These are phyloP conservation scores for Microhierax caerulescens DNA, from an alignment of 2,797 vertebrate species.

Conservation along the genomic window DNA sequence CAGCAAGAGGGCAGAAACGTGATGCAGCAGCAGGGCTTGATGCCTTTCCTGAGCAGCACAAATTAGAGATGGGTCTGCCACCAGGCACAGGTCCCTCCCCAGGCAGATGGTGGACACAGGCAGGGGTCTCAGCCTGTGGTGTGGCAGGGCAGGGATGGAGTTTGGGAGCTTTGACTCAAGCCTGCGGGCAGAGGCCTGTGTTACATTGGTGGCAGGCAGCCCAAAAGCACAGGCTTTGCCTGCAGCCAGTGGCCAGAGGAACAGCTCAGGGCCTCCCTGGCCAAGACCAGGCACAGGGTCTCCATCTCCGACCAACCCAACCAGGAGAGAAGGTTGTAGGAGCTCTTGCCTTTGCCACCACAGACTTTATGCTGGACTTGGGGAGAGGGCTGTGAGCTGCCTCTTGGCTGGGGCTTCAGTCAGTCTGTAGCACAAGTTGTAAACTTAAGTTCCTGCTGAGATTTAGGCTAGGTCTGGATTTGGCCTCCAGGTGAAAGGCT, in stretches of 20 bases:
- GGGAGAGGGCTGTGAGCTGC: not conserved
- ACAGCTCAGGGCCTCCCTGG: not conserved
- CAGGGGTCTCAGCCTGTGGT: not conserved
- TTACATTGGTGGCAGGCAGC: not conserved
- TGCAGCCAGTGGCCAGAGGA: accelerated
- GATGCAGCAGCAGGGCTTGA: not conserved
- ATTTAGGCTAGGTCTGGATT: not conserved
- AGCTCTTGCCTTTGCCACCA: not conserved
- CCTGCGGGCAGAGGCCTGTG: not conserved
- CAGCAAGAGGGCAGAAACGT: not conserved
- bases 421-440: not conserved
- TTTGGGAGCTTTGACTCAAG: not conserved
- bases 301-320: not conserved
- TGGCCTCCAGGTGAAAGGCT: not conserved
- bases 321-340: not conserved
- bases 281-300: not conserved
- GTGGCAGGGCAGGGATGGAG: not conserved
- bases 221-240: not conserved
- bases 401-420: not conserved
- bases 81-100: not conserved
- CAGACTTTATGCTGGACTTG: not conserved
- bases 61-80: not conserved
- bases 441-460: conserved; percentile 25
- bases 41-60: not conserved
- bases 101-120: accelerated